phyloP scores from a whole-genome alignment of 2,797 vertebrate species.

The Erithacus rubecula region DNA sequence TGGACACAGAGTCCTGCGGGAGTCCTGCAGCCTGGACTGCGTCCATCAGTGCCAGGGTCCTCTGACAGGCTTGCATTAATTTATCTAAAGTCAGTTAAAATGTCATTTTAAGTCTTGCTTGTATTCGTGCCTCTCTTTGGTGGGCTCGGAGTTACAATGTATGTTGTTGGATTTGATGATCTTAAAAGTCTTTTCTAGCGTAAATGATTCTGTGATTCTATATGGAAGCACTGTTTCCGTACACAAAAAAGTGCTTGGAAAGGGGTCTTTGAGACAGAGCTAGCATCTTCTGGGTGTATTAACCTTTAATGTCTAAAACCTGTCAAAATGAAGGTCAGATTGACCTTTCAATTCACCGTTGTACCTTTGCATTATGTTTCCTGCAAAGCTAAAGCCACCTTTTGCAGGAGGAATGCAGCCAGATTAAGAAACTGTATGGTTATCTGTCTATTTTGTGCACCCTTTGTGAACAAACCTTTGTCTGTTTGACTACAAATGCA shows the following conservation, averaged over 20 bases:
- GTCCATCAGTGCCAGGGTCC: background rate
- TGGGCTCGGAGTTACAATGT: rapidly evolving
- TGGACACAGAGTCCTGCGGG: rapidly evolving
- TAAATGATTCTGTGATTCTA: background rate
- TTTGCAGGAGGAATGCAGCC: background rate
- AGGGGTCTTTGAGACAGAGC: background rate
- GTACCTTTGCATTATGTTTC: background rate
- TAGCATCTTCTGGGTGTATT: background rate
- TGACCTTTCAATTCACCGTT: background rate
- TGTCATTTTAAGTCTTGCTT: background rate
- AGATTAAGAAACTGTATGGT: background rate
- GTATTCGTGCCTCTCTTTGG: background rate
- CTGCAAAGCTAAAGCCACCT: background rate
- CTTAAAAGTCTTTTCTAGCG: background rate
- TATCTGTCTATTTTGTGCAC: background rate
- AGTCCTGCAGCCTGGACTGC: background rate
- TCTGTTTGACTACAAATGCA: background rate
- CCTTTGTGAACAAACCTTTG: background rate
- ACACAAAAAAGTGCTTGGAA: background rate
- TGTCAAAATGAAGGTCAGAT: constrained; percentile 4
- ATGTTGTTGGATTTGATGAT: rapidly evolving
- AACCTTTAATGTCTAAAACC: constrained; percentile 23
- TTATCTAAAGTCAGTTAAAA: background rate
- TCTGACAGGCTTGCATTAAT: background rate
- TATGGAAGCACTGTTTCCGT: background rate